phyloP scores from a whole-genome alignment of 2,113 vertebrate species.

The Aplodontia rufa region DNA sequence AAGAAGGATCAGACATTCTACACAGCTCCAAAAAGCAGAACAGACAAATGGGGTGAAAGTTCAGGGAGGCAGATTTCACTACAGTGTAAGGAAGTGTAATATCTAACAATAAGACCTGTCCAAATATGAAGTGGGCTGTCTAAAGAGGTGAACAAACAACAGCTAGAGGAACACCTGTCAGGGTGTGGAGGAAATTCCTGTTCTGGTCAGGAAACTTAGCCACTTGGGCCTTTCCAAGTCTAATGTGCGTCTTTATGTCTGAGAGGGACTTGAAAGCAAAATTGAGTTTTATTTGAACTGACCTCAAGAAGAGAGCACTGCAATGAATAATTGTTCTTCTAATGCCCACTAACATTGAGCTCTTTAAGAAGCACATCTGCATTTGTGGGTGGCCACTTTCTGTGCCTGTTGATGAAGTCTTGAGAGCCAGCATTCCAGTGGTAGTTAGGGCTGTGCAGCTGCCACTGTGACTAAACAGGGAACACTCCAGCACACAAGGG shows the following conservation, averaged over 20 bases:
- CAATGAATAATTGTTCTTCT: background rate
- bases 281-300: constrained; percentile 11
- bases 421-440: background rate
- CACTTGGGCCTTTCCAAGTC: background rate
- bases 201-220: background rate
- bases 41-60: constrained; percentile 13
- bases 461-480: constrained; percentile 51
- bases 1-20: background rate
- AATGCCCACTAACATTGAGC: background rate
- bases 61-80: background rate
- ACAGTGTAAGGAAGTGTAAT: background rate
- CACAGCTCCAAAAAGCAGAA: background rate
- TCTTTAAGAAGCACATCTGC: background rate
- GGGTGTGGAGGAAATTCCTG: background rate
- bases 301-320: background rate
- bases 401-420: background rate
- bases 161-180: background rate
- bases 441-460: constrained; percentile 30
- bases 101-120: background rate
- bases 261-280: constrained; percentile 11
- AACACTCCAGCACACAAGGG: background rate
- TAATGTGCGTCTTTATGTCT: background rate
- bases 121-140: background rate
- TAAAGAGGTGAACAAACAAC: constrained; percentile 24
- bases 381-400: background rate